These are phyloP conservation scores for Hanleya hanleyi DNA, from an alignment of 2,888 invertebrate genomes.

Conservation along the genomic window DNA sequence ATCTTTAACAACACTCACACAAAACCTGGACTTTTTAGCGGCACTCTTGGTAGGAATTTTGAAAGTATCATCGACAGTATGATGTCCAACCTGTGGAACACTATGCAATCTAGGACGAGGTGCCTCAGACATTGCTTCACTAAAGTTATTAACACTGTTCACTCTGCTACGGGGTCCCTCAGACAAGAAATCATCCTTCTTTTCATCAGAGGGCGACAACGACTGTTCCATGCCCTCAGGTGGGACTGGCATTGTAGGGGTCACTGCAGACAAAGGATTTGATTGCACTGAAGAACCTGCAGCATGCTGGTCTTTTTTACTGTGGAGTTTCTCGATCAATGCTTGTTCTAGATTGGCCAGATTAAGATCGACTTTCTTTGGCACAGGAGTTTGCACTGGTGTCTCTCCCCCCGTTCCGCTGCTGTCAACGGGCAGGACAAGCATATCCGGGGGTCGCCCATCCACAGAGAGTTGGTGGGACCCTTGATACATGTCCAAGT, in stretches of 20 bases:
- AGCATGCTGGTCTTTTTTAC: constrained; percentile 30
- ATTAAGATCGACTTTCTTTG: constrained; percentile 37
- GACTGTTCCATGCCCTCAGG: not conserved
- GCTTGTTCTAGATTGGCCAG: constrained; percentile 65
- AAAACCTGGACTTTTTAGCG: not conserved
- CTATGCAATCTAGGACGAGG: no score
- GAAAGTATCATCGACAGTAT: not conserved
- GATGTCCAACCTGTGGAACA: not conserved
- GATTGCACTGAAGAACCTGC: not conserved
- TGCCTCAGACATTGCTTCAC: not conserved
- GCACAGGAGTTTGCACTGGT: constrained; percentile 38
- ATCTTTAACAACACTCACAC: constrained; percentile 10
- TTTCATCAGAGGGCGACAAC: not conserved
- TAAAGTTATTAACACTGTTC: not conserved
- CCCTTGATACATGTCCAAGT: not conserved
- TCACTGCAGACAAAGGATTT: not conserved
- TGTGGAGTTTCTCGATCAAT: constrained; percentile 64
- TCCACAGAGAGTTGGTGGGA: not conserved
- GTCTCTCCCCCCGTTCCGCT: not conserved
- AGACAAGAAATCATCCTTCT: not conserved
- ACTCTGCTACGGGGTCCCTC: not conserved
- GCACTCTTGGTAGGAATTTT: no score
- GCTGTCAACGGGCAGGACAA: not conserved
- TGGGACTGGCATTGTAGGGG: not conserved
- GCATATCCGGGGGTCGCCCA: not conserved